A percentile compares a stretch with the other conserved stretches of the same genome.
These are phyloP conservation scores for Steinernema scapterisci DNA, from an alignment of 2,888 invertebrate genomes.

Conservation along the genomic window DNA sequence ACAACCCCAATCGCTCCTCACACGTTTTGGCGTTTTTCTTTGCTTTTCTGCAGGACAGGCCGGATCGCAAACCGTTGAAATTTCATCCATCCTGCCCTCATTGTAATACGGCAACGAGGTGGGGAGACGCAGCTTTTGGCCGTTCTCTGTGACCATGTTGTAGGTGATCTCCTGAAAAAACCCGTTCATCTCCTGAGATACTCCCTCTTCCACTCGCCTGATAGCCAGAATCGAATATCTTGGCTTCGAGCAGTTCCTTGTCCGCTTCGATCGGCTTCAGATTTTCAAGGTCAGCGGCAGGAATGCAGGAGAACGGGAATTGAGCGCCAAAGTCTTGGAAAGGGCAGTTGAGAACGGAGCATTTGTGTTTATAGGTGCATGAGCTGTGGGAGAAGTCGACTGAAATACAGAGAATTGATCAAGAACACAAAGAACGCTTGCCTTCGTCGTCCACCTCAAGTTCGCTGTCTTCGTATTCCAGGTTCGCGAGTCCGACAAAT, in stretches of 20 bases:
- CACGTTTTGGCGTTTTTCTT: slow-evolving; percentile 32
- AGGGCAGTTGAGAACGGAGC: slow-evolving; percentile 51
- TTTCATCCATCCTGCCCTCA: slow-evolving; percentile 43
- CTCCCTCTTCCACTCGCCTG: slow-evolving; percentile 35
- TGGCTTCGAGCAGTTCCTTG: slow-evolving; percentile 38
- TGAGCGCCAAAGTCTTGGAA: slow-evolving; percentile 40
- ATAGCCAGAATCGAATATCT: slow-evolving; percentile 40
- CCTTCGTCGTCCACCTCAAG: slow-evolving; percentile 40
- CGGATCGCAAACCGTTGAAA: slow-evolving; percentile 46
- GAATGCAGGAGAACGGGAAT: slow-evolving; percentile 45
- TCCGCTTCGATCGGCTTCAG: slow-evolving; percentile 33
- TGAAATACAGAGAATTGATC: slow-evolving; percentile 35
- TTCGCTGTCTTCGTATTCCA: slow-evolving; percentile 48
- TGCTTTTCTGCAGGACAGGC: slow-evolving; percentile 32
- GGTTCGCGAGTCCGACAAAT: slow-evolving; percentile 52
- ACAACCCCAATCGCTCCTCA: slow-evolving; percentile 46
- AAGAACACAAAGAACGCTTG: slow-evolving; percentile 35
- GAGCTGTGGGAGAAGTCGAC: slow-evolving; percentile 46
- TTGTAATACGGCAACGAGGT: slow-evolving; percentile 62
- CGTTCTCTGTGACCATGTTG: slow-evolving; percentile 64
- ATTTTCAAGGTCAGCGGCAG: slow-evolving; percentile 40
- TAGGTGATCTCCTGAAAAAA: slow-evolving; percentile 56
- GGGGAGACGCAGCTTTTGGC: slow-evolving; percentile 55
- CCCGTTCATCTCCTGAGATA: background rate
- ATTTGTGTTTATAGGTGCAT: slow-evolving; percentile 40